Evolutionary conservation across 2,113 vertebrate species (phyloP).

Genomic region (Hippocampus barbouri): DNA sequence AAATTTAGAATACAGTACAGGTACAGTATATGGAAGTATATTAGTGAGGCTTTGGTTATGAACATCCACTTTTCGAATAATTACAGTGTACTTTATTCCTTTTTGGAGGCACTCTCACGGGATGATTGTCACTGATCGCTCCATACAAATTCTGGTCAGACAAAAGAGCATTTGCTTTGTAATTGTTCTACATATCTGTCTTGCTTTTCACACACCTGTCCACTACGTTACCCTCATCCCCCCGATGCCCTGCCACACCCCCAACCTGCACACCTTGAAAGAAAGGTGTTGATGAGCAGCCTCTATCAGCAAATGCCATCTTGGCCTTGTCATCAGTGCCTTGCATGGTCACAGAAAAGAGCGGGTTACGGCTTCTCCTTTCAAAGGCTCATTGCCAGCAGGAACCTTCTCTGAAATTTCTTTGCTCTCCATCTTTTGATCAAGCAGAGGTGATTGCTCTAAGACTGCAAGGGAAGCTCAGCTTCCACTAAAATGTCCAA

Average conservation of each 20-base stretch:
- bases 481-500: no score
- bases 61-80: no score
- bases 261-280: conserved; percentile 51
- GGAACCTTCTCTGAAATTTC: conserved; percentile 59
- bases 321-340: conserved; percentile 68
- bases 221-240: background rate
- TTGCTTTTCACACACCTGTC: background rate
- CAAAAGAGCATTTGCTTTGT: no score
- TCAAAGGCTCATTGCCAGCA: conserved; percentile 60
- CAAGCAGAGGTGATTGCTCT: no score
- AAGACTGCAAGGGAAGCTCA: no score
- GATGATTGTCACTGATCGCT: no score
- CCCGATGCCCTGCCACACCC: background rate
- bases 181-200: background rate
- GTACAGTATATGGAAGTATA: no score
- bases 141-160: no score
- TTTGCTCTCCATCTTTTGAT: conserved; percentile 59
- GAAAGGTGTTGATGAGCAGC: conserved; percentile 69
- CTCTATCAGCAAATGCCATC: conserved; percentile 73
- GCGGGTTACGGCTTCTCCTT: conserved; percentile 53
- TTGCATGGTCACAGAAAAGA: conserved; percentile 60
- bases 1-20: no score
- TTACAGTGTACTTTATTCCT: no score
- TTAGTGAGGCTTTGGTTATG: no score
- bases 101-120: no score